These are phyloP conservation scores for Portunus trituberculatus DNA, from an alignment of 1,140 invertebrate species.

Conservation along the genomic window DNA sequence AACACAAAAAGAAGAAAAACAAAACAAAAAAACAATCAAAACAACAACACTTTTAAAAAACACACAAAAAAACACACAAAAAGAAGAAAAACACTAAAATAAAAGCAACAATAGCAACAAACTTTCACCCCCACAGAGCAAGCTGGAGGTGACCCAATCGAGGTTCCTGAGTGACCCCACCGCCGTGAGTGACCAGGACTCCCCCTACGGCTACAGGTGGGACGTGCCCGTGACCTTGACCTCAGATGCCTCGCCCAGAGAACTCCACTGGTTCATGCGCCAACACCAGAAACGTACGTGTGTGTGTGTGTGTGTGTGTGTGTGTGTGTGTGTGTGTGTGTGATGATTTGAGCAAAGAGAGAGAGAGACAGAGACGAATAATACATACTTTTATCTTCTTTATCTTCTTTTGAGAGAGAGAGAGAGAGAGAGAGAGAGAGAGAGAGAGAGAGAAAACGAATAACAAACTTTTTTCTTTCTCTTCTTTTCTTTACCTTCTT, in stretches of 20 bases:
- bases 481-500: too few species aligned
- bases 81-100: too few species aligned
- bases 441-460: too few species aligned
- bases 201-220: conserved; percentile 79
- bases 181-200: conserved; percentile 78
- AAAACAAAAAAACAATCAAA: background rate
- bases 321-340: background rate
- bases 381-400: too few species aligned
- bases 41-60: background rate
- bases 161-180: conserved; percentile 87
- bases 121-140: conserved; percentile 78
- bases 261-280: conserved; percentile 78
- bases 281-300: conserved; percentile 54
- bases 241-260: conserved; percentile 68
- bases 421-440: too few species aligned
- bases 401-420: too few species aligned
- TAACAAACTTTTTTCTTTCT: background rate
- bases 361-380: too few species aligned
- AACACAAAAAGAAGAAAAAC: background rate
- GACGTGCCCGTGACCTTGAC: conserved; percentile 81
- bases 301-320: background rate
- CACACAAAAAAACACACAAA: background rate
- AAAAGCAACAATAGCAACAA: background rate
- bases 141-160: conserved; percentile 85
- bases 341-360: background rate